These are phyloP conservation scores for Galerucella calmariensis DNA, from an alignment of 2,888 invertebrate species.

Conservation along the genomic window DNA sequence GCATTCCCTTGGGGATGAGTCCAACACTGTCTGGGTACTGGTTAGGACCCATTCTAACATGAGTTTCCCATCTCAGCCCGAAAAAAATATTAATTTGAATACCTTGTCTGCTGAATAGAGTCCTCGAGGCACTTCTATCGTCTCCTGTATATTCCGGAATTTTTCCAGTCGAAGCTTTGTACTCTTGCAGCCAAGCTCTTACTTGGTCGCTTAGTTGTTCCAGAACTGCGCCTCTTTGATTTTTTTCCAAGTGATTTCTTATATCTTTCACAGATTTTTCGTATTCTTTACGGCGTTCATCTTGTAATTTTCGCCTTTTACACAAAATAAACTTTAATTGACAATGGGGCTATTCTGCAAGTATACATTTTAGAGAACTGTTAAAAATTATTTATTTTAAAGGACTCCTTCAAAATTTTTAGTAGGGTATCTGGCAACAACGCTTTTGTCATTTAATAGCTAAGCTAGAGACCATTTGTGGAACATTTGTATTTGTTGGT, in stretches of 20 bases:
- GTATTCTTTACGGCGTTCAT: slow-evolving; percentile 75
- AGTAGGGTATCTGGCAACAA: too few relatives aligned
- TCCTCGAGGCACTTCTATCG: slow-evolving; percentile 89
- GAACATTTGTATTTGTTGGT: too few relatives aligned
- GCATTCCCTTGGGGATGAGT: too few relatives aligned
- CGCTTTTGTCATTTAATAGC: too few relatives aligned
- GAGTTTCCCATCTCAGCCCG: not conserved
- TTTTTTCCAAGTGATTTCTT: slow-evolving; percentile 74
- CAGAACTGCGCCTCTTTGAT: slow-evolving; percentile 80
- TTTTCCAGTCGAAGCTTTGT: slow-evolving; percentile 83
- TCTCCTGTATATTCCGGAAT: slow-evolving; percentile 93
- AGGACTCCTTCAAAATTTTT: too few relatives aligned
- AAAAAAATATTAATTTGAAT: slow-evolving; percentile 28
- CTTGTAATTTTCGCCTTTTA: slow-evolving; percentile 70
- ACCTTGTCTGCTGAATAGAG: slow-evolving; percentile 85
- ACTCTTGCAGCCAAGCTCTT: slow-evolving; percentile 86
- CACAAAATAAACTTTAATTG: too few relatives aligned
- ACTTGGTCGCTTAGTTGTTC: slow-evolving; percentile 91
- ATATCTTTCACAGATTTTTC: slow-evolving; percentile 73
- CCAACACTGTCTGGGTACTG: too few relatives aligned
- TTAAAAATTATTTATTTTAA: too few relatives aligned
- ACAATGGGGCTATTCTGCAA: too few relatives aligned
- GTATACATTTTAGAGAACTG: too few relatives aligned
- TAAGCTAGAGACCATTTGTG: too few relatives aligned
- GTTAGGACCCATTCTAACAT: too few relatives aligned